Evolutionary conservation across 2,888 invertebrate genomes (phyloP), one percentile per base, ranked within the genome.

Genomic region (Mesorhabditis belari): DNA sequence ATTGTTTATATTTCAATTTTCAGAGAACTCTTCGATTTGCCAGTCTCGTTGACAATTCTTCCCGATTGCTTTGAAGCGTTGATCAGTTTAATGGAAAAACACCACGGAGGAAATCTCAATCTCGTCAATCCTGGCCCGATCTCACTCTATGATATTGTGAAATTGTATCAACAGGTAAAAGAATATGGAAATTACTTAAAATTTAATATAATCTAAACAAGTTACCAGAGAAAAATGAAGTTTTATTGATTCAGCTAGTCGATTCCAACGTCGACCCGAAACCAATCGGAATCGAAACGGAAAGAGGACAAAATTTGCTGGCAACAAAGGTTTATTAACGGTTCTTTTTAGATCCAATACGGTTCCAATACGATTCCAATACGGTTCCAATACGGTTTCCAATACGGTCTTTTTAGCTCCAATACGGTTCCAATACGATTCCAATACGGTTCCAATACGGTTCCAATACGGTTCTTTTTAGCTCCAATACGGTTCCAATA

Each of bases 41-140:
- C 79, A 27, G 78, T 79, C 6, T 79, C 79, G 9, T 57, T 79
- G n/a, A 77, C 79, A 17, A 75, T 79, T 52, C 66, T 79, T 4
- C 75, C 79, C 9, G 79, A 80, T 55, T 78, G 77, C 27, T 60
- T 80, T 35, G 71, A 73, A 4, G 75, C 75, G 0, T 65, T 79
- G 61, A 62, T 77, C 52, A 63, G 65, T 12, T 64, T 79, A 51
- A 79, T 79, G 79, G 77, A 75, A 51, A 64, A 68, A 28, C 63
- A 77, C 49, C 60, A 51, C 27, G 71, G 69, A 6, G 79, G 79
- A n/a, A 69, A 73, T 3, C 56, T 79, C 56, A 79, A 79, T 58
- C 55, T 79, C 25, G 76, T 79, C 27, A 79, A 80, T 60, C 79
- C 79, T 2, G 71, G 67, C 25, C 77, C 79, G 3, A 71, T 80